A percentile compares a stretch with the other conserved stretches of the same genome.
These are phyloP conservation scores for Drosophila novamexicana DNA, from an alignment of 1,140 invertebrate genomes.

Conservation along the genomic window DNA sequence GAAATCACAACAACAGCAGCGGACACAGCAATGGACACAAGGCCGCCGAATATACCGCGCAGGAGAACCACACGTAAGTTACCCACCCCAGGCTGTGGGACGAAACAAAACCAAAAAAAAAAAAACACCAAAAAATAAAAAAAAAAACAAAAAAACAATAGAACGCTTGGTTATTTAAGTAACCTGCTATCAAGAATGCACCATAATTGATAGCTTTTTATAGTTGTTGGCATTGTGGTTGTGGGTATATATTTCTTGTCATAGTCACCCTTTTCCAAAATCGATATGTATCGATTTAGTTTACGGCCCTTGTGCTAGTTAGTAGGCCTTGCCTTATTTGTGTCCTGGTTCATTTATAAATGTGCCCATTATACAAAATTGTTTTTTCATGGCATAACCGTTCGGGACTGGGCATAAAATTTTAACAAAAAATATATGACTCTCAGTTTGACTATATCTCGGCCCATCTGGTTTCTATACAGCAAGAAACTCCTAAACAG, in stretches of 20 bases:
- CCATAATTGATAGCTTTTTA: conserved; percentile 20
- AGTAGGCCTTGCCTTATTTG: conserved; percentile 28
- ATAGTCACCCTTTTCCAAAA: conserved; percentile 6
- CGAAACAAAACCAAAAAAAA: not conserved
- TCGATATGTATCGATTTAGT: conserved; percentile 33
- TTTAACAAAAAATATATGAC: not conserved
- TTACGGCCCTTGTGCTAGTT: not conserved
- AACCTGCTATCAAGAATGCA: conserved; percentile 27
- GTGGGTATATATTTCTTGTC: too few relatives aligned
- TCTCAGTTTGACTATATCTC: not conserved
- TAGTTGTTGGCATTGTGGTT: not conserved
- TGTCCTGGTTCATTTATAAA: not conserved
- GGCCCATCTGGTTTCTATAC: not conserved
- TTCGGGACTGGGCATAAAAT: not conserved
- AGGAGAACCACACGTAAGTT: conserved; percentile 69
- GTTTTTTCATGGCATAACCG: not conserved
- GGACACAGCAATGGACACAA: conserved; percentile 39
- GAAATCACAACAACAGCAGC: conserved; percentile 40
- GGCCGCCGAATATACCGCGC: conserved; percentile 53
- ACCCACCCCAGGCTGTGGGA: not conserved
- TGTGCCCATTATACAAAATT: not conserved
- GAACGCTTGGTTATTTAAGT: conserved; percentile 44
- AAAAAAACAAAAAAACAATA: not conserved
- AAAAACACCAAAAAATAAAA: too few relatives aligned
- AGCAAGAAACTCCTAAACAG: not conserved